Evolutionary conservation across 1,140 invertebrate genomes (phyloP).

Genomic region (Plutomurus gul): DNA sequence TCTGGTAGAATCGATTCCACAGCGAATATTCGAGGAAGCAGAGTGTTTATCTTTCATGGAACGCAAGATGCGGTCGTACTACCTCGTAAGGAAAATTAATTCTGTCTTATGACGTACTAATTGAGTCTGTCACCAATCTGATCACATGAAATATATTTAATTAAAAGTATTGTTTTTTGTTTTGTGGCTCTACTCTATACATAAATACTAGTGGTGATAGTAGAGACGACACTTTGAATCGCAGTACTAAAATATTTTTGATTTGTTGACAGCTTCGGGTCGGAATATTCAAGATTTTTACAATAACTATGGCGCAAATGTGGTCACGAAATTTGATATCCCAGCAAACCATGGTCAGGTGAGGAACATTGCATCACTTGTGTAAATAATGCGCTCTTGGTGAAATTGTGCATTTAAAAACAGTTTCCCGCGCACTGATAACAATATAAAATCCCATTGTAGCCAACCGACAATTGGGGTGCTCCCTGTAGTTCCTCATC

Average conservation of each 20-base stretch:
- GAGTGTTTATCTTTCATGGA: slow-evolving; percentile 58
- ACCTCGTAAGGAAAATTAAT: too few relatives aligned
- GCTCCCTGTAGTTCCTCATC: slow-evolving; percentile 54
- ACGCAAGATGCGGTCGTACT: slow-evolving; percentile 56
- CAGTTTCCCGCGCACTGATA: too few relatives aligned
- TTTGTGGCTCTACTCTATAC: too few relatives aligned
- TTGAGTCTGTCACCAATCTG: too few relatives aligned
- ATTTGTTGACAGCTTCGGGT: slow-evolving; percentile 54
- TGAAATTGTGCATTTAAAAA: too few relatives aligned
- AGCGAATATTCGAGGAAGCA: slow-evolving; percentile 55
- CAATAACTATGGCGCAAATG: slow-evolving; percentile 54
- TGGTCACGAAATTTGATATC: slow-evolving; percentile 56
- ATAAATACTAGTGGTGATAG: background rate
- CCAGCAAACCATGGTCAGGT: slow-evolving; percentile 57
- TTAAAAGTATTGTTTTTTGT: too few relatives aligned
- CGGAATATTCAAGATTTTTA: slow-evolving; percentile 56
- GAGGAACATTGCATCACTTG: background rate
- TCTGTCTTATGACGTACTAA: too few relatives aligned
- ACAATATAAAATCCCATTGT: background rate
- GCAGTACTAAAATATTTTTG: background rate
- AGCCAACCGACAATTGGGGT: slow-evolving; percentile 59
- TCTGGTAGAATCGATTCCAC: slow-evolving; percentile 56
- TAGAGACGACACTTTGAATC: background rate
- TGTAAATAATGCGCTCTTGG: background rate
- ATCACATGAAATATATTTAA: too few relatives aligned